Base-by-base conservation (phyloP, 2,797 vertebrate species). In the Mycteria americana region DNA sequence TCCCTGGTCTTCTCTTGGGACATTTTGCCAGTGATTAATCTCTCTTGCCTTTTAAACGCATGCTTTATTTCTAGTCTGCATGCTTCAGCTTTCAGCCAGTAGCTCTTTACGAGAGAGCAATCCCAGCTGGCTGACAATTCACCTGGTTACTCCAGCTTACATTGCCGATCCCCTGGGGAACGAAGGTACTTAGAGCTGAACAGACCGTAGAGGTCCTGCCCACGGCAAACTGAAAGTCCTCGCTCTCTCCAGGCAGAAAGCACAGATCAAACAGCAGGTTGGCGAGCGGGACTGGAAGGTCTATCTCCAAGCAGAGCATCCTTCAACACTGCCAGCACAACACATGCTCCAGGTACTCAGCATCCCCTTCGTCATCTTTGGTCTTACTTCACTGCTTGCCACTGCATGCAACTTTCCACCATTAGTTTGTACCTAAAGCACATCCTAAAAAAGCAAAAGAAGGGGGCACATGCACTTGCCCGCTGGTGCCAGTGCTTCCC, bases 101-200 rank as follows among this genome's bases (percentile, higher is more conserved):
- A 84, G 88, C 65, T 94, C 77, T 94, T 79, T 48, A 43, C 3
- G 3, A 69, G 75, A 72, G 41, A 86, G 69, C 76, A 85, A 81
- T 69, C 91, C 93, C 91, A 93, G 89, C 89, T 93, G 88, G 95
- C 88, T 92, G 82, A 63, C 69, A 92, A 90, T 84, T 69, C 65
- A 88, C 27, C 25, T 1, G 0, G 28, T 74, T 37, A 75, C 79
- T 92, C 73, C 79, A 81, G 88, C 7, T 92, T 76, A 60, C 59
- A 31, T 5, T 57, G 79, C 13, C 0, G 3, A 23, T 72, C 50
- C 65, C 85, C 59, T 16, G 73, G 56, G 65, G 88, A 92, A 25
- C 0, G 0, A 22, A 65, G 41, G 43, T 59, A 53, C 82, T 95
- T 43, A 63, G 69, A 62, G 69, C 76, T 78, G 73, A 91, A 68